Evolutionary conservation across 2,888 invertebrate genomes (phyloP).

Genomic region (Molorchus minor): DNA sequence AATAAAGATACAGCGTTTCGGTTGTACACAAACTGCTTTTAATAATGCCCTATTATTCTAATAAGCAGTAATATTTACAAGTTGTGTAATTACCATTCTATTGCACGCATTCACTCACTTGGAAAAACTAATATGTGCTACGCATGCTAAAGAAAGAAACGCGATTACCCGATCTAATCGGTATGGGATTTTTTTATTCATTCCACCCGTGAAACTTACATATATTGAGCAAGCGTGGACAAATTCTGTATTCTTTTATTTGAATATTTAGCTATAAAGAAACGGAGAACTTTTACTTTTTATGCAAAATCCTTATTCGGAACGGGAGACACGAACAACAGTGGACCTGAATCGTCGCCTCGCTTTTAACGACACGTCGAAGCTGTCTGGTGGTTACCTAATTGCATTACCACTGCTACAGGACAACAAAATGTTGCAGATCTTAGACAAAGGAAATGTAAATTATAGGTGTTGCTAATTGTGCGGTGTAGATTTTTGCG

Average conservation of each 20-base stretch:
- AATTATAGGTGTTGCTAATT: too few species aligned
- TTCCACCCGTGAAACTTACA: slow-evolving; percentile 2
- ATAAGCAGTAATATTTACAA: too few species aligned
- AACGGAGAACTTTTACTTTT: slow-evolving; percentile 12
- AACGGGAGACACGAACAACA: not conserved
- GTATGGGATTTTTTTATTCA: too few species aligned
- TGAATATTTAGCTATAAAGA: not conserved
- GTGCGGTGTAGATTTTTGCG: too few species aligned
- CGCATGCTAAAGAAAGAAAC: too few species aligned
- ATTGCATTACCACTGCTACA: not conserved
- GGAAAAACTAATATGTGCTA: too few species aligned
- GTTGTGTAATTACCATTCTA: too few species aligned
- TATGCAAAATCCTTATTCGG: slow-evolving; percentile 5
- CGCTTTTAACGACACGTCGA: too few species aligned
- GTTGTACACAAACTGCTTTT: not conserved
- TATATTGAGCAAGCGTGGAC: slow-evolving; percentile 3
- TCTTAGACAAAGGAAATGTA: too few species aligned
- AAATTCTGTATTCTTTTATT: slow-evolving; percentile 3
- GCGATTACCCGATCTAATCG: too few species aligned
- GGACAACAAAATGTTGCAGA: too few species aligned
- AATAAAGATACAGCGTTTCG: not conserved
- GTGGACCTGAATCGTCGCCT: not conserved
- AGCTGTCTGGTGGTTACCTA: not conserved
- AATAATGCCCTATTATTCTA: not conserved
- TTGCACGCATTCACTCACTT: not conserved